These are phyloP conservation scores for Tetragnatha montana DNA, from an alignment of 2,888 invertebrate species.

Conservation along the genomic window DNA sequence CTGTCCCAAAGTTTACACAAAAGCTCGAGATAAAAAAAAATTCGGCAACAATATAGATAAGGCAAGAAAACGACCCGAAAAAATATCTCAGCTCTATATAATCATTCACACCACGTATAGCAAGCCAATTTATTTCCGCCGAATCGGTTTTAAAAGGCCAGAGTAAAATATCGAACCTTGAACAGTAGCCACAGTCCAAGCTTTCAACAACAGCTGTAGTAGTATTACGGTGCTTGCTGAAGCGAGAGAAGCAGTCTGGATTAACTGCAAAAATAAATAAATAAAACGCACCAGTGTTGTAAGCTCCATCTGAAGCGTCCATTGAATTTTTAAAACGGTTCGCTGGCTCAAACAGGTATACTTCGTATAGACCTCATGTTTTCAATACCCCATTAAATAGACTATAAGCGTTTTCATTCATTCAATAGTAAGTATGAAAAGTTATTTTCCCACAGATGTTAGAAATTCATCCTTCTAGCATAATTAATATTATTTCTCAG, in stretches of 20 bases:
- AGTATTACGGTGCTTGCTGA: background rate
- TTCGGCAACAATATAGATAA: background rate
- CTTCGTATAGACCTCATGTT: too few species aligned
- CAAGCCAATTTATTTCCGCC: background rate
- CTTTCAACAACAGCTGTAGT: background rate
- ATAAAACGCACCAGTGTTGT: background rate
- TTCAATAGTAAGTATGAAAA: too few species aligned
- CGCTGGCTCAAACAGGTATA: too few species aligned
- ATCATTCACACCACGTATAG: background rate
- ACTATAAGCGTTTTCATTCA: too few species aligned
- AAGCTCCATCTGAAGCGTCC: background rate
- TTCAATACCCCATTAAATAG: too few species aligned
- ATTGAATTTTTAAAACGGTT: background rate
- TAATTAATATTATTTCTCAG: too few species aligned
- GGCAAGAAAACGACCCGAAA: background rate
- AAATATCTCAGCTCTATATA: background rate
- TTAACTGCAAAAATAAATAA: background rate
- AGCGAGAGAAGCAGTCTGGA: background rate
- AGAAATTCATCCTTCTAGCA: too few species aligned
- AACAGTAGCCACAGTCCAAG: background rate
- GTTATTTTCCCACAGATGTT: too few species aligned
- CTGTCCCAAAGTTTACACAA: background rate
- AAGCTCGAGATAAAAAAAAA: background rate
- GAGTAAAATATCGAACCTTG: background rate
- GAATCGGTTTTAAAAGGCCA: background rate